Evolutionary conservation across 2,113 vertebrate genomes (phyloP).

Genomic region (Antechinus flavipes): DNA sequence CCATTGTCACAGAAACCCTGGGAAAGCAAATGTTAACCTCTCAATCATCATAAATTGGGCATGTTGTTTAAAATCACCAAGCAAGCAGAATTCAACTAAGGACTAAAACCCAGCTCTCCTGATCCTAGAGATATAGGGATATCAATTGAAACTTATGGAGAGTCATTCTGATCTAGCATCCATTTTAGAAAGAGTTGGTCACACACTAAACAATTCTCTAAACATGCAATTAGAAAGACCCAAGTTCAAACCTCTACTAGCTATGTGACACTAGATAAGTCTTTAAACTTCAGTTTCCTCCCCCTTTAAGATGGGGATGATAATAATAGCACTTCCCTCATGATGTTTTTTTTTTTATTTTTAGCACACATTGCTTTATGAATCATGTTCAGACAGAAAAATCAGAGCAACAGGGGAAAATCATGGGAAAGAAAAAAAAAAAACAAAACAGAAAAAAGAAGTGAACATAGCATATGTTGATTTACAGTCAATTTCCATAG

Average conservation of each 20-base stretch:
- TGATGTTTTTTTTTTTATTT: not conserved
- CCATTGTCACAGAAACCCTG: not conserved
- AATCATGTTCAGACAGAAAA: too few relatives aligned
- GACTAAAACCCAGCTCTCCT: not conserved
- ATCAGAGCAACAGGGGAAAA: too few relatives aligned
- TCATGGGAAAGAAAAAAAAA: too few relatives aligned
- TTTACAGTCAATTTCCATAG: too few relatives aligned
- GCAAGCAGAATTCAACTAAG: not conserved
- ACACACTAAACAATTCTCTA: not conserved
- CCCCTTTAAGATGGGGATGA: not conserved
- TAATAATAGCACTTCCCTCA: not conserved
- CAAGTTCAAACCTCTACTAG: not conserved
- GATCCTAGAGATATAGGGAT: not conserved
- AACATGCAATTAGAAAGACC: not conserved
- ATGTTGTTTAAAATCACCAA: not conserved
- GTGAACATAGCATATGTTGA: too few relatives aligned
- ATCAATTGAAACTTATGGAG: not conserved
- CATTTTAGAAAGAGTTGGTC: not conserved
- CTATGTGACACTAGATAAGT: not conserved
- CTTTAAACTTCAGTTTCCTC: not conserved
- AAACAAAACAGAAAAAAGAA: too few relatives aligned
- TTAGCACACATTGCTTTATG: too few relatives aligned
- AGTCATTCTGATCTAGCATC: not conserved
- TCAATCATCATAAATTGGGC: not conserved
- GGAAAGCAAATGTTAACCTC: not conserved